Percentiles rank a stretch among this genome's conserved stretches.
phyloP scores from a whole-genome alignment of 2,797 vertebrate species.

The Loris lydekkerianus region DNA sequence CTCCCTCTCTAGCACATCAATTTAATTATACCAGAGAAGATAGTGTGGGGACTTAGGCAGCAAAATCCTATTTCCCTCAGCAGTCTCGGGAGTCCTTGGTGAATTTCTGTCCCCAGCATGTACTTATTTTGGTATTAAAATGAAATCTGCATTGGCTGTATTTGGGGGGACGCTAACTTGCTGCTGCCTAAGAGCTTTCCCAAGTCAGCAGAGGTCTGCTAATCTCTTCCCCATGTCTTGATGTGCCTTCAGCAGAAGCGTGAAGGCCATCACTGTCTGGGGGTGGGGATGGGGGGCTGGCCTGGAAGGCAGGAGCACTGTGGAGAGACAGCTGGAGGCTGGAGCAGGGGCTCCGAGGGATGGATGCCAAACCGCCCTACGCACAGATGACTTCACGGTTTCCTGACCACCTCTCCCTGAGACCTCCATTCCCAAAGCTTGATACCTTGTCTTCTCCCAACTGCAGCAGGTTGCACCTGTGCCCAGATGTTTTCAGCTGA shows the following conservation, averaged over 20 bases:
- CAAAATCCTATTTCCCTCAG: conserved; percentile 72
- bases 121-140: conserved; percentile 78
- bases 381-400: neutral
- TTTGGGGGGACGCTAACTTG: conserved; percentile 52
- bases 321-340: neutral
- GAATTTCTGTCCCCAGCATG: conserved; percentile 58
- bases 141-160: conserved; percentile 61
- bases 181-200: conserved; percentile 17
- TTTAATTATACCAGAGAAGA: conserved; percentile 72
- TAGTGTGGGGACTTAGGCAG: conserved; percentile 35
- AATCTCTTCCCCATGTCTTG: neutral
- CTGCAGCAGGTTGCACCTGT: conserved; percentile 28
- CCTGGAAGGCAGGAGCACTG: neutral
- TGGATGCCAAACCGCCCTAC: conserved; percentile 27
- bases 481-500: conserved; percentile 61
- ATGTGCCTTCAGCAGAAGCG: neutral
- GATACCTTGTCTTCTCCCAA: conserved; percentile 44
- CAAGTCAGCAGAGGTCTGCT: neutral
- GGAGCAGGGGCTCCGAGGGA: neutral
- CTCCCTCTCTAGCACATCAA: conserved; percentile 17
- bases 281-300: neutral
- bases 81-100: conserved; percentile 56
- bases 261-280: neutral
- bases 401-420: conserved; percentile 41
- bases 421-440: conserved; percentile 57